Evolutionary conservation across 2,888 invertebrate genomes (phyloP).

Genomic region (Drosophila mimica): DNA sequence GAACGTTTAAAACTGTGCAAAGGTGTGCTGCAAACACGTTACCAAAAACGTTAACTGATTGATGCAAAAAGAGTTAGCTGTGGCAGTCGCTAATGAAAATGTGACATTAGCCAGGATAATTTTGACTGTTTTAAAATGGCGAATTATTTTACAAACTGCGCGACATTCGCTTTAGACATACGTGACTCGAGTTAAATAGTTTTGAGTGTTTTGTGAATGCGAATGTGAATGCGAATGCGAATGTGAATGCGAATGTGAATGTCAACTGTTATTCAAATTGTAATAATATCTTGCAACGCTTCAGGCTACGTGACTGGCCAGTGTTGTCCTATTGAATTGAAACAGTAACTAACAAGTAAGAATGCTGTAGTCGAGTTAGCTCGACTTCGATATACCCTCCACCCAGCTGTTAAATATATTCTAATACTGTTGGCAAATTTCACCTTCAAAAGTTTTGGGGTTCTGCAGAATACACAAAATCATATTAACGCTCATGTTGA

Average conservation of each 20-base stretch:
- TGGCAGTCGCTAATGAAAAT: slow-evolving; percentile 10
- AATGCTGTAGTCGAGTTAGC: too few relatives aligned
- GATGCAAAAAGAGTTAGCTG: slow-evolving; percentile 25
- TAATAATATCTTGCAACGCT: not conserved
- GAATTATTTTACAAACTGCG: not conserved
- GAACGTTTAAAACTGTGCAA: slow-evolving; percentile 28
- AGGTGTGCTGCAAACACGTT: slow-evolving; percentile 34
- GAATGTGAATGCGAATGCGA: not conserved
- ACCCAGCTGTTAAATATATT: too few relatives aligned
- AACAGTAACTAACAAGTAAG: too few relatives aligned
- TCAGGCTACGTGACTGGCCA: too few relatives aligned
- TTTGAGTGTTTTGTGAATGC: too few relatives aligned
- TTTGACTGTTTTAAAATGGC: not conserved
- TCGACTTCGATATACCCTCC: too few relatives aligned
- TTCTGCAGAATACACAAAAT: too few relatives aligned
- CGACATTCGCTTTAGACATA: not conserved
- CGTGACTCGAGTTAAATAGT: too few relatives aligned
- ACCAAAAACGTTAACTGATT: slow-evolving; percentile 48
- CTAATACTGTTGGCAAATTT: too few relatives aligned
- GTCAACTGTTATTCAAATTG: not conserved
- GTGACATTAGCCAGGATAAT: not conserved
- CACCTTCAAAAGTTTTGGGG: too few relatives aligned
- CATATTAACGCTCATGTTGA: too few relatives aligned
- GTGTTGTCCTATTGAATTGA: too few relatives aligned
- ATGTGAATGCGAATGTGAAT: not conserved